Percentiles rank a stretch among this genome's conserved stretches.
These are phyloP conservation scores for Podarcis raffonei DNA, from an alignment of 2,113 vertebrate species.

Conservation along the genomic window DNA sequence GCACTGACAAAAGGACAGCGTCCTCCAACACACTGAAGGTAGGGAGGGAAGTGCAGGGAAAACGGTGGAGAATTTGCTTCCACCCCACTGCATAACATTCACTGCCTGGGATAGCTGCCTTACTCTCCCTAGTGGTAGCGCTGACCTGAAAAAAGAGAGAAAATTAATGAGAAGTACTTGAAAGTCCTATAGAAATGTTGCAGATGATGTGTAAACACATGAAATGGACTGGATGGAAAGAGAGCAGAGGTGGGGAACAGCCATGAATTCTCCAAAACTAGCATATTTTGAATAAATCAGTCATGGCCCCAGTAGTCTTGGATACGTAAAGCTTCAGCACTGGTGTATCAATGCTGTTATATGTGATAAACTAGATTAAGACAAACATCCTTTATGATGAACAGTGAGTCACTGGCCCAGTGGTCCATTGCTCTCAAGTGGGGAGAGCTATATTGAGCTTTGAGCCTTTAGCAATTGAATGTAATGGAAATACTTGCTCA, in stretches of 20 bases:
- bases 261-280: not conserved
- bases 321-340: not conserved
- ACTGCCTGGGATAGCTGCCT: no score
- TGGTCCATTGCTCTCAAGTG: not conserved
- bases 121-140: no score
- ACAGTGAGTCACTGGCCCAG: not conserved
- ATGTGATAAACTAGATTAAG: not conserved
- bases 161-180: no score
- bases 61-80: not conserved
- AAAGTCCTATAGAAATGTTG: not conserved
- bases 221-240: not conserved
- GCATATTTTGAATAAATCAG: not conserved
- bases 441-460: not conserved
- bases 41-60: no score
- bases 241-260: not conserved
- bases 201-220: not conserved
- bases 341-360: not conserved
- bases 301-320: not conserved
- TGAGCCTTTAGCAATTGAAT: conserved; percentile 1
- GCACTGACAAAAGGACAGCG: no score
- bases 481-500: conserved; percentile 11
- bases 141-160: no score
- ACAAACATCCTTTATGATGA: not conserved
- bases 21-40: no score
- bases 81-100: no score